Base-by-base conservation (phyloP, 2,888 invertebrate genomes). In the Scaeva pyrastri region DNA sequence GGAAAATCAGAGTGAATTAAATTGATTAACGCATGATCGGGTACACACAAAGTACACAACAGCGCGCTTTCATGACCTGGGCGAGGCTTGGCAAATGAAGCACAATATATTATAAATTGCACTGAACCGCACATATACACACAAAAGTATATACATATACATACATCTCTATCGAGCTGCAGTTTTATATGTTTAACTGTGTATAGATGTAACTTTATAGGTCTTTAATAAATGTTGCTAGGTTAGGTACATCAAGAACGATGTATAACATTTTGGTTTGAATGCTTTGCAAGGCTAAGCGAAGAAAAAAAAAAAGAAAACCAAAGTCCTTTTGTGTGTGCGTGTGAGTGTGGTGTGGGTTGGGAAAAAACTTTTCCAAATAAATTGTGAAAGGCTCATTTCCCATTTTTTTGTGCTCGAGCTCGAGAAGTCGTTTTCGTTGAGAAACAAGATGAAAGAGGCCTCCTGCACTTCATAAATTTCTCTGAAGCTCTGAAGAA, bases 1-100 rank as follows among this genome's bases (percentile, higher is more conserved):
- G 70, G 55, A 41, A 84, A 84, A 84, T 84, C 84, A 74, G 71
- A 79, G 82, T 73, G 73, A 83, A 83, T 83, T 73, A 77, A 79
- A 75, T 79, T 79, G 74, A 75, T 79, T 79, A 84, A 79, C 79
- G 79, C 84, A 71, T 75, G 70, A 84, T 84, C 58, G 71, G 43
- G 58, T 64, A 71, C 23, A 52, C 70, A 64, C 56, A 70, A 39
- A 41, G 70, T 60, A 77, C 56, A 72, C 16, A 77, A 68, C 16
- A 62, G 56, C 48, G 66, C 19, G 56, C 31, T 39, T 12, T 43
- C 60, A 76, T 72, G 39, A n/a, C 19, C 48, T 43, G 60, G 45
- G 36, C 45, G 45, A 62, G 56, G 55, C 52, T 76, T 48, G 55
- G 66, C 58, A 52, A 73, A 68, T 68, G 68, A 52, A 55, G 58